A percentile compares a stretch with the other conserved stretches of the same genome.
These are phyloP conservation scores for Caenorhabditis becei DNA, from an alignment of 2,888 invertebrate genomes.

Conservation along the genomic window DNA sequence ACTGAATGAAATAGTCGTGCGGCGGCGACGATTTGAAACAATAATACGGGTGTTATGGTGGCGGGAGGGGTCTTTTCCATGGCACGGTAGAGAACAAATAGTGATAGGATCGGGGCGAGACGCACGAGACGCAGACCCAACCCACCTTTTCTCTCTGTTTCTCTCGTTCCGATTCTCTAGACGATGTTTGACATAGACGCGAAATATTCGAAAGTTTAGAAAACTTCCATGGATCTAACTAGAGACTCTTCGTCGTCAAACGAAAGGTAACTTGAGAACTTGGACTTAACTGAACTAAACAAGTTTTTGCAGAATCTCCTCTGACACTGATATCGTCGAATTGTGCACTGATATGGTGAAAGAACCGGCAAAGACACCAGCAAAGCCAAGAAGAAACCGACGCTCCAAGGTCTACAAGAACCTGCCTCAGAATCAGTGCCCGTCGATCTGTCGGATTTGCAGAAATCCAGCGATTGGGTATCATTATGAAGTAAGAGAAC, in stretches of 20 bases:
- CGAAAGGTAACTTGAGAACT: constrained; percentile 18
- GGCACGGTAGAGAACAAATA: constrained; percentile 44
- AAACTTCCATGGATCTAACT: background rate
- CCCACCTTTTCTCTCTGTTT: constrained; percentile 8
- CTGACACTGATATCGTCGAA: constrained; percentile 14
- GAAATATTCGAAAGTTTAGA: background rate
- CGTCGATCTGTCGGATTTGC: constrained; percentile 34
- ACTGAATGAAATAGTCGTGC: background rate
- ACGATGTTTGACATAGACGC: background rate
- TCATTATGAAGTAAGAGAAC: constrained; percentile 46
- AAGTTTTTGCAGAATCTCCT: constrained; percentile 1
- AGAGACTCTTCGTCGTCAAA: constrained; percentile 5
- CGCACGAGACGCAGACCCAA: background rate
- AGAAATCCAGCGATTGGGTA: constrained; percentile 44
- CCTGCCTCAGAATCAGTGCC: constrained; percentile 29
- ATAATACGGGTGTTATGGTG: background rate
- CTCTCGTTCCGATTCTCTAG: background rate
- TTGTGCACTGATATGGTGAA: constrained; percentile 1
- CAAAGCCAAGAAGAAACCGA: constrained; percentile 29
- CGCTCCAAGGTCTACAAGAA: constrained; percentile 39
- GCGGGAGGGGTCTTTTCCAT: background rate
- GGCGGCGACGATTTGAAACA: background rate
- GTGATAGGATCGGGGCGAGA: constrained; percentile 28
- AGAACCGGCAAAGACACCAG: background rate
- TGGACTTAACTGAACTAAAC: background rate